Evolutionary conservation across 2,797 vertebrate species (phyloP).

Genomic region (Psittacula echo): DNA sequence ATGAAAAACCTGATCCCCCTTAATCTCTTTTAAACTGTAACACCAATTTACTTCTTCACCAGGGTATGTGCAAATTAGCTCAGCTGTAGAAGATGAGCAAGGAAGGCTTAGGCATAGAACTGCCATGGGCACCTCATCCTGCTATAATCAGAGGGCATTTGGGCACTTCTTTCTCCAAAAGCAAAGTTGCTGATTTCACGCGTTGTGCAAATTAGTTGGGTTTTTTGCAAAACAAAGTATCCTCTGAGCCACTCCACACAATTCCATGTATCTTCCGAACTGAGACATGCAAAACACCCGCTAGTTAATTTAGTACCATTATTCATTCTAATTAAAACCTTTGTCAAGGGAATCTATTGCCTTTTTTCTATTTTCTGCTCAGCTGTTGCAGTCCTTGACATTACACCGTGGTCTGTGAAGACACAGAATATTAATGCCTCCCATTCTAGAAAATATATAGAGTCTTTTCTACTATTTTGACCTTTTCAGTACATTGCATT

Average conservation of each 20-base stretch:
- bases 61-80: neutral
- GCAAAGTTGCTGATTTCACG: neutral
- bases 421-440: slow-evolving; percentile 59
- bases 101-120: neutral
- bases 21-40: slow-evolving; percentile 20
- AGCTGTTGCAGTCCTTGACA: slow-evolving; percentile 36
- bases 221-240: neutral
- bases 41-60: neutral
- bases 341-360: slow-evolving; percentile 41
- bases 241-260: neutral
- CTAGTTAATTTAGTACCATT: neutral
- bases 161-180: neutral
- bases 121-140: neutral
- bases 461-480: slow-evolving; percentile 38
- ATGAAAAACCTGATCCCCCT: slow-evolving; percentile 27
- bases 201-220: neutral
- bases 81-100: neutral
- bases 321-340: slow-evolving; percentile 64
- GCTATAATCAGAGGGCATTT: neutral
- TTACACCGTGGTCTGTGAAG: neutral
- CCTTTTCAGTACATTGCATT: slow-evolving; percentile 68
- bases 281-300: neutral
- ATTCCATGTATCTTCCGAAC: slow-evolving; percentile 14
- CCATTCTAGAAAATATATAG: slow-evolving; percentile 51
- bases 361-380: slow-evolving; percentile 41